Percentiles rank a stretch among this genome's conserved stretches.
Conservation (phyloP, 2,113 vertebrate species). For the Hirundichthys speculiger region DNA sequence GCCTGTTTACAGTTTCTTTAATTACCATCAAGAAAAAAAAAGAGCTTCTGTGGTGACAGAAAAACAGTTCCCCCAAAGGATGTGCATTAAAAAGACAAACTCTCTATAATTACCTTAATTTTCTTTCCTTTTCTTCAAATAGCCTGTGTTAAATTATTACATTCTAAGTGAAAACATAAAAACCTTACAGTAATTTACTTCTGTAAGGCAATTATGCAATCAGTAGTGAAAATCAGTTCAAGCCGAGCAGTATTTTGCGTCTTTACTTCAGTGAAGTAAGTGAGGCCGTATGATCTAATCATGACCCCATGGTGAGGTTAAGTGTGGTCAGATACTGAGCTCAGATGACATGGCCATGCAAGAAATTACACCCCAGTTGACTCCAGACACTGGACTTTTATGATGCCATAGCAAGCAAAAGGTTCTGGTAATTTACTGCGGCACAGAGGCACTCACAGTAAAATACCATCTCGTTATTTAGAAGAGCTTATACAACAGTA, state of each 20-base stretch:
- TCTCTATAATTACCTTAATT: constrained; percentile 26
- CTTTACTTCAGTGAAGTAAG: constrained; percentile 32
- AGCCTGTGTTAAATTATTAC: constrained; percentile 21
- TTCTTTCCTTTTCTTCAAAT: constrained; percentile 6
- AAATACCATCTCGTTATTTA: background rate
- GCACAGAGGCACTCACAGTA: background rate
- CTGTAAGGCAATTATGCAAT: constrained; percentile 40
- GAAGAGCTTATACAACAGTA: background rate
- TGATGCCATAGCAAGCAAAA: constrained; percentile 29
- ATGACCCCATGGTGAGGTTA: constrained; percentile 35
- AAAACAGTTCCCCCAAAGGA: constrained; percentile 34
- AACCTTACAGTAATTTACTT: constrained; percentile 23
- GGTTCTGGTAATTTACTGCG: constrained; percentile 13
- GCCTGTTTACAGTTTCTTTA: constrained; percentile 38
- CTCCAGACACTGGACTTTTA: background rate
- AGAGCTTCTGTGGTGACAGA: constrained; percentile 28
- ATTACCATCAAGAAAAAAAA: constrained; percentile 45
- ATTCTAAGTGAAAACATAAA: constrained; percentile 20
- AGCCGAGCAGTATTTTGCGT: constrained; percentile 25
- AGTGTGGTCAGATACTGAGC: constrained; percentile 26
- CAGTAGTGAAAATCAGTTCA: constrained; percentile 31
- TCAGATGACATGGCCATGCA: constrained; percentile 40
- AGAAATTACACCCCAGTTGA: constrained; percentile 17
- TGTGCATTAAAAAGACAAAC: constrained; percentile 45
- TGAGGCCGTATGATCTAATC: constrained; percentile 31